phyloP scores from a whole-genome alignment of 2,797 vertebrate species.

The Myotis findleyi region DNA sequence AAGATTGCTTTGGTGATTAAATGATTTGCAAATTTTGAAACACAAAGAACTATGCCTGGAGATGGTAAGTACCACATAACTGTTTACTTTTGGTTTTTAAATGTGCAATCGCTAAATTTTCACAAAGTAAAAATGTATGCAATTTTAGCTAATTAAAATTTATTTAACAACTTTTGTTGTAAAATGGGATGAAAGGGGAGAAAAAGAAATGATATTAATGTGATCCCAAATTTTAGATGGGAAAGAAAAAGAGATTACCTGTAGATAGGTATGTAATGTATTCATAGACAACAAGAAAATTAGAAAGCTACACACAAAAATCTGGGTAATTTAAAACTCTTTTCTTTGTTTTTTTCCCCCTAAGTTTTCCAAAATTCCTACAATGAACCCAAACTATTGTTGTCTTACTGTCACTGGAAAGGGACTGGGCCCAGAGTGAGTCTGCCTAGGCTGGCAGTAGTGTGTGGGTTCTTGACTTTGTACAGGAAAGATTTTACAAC shows the following conservation, averaged over 20 bases:
- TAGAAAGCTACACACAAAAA: not conserved
- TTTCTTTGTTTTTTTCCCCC: not conserved
- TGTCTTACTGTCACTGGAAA: not conserved
- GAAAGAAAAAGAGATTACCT: not conserved
- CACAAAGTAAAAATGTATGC: not conserved
- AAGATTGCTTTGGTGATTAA: not conserved
- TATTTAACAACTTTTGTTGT: not conserved
- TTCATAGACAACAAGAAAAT: not conserved
- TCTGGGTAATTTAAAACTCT: not conserved
- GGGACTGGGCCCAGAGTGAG: not conserved
- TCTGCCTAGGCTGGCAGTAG: not conserved
- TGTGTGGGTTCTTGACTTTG: not conserved
- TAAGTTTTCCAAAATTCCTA: constrained; percentile 19
- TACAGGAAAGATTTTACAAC: not conserved
- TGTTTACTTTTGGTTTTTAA: not conserved
- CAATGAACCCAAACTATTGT: not conserved
- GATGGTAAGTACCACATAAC: too few relatives aligned
- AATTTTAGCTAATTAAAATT: not conserved
- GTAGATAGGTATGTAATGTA: not conserved
- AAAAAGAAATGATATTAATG: not conserved
- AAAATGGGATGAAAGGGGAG: not conserved
- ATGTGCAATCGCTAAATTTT: not conserved
- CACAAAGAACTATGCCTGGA: not conserved
- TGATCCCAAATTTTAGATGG: constrained; percentile 6
- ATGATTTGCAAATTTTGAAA: not conserved